Conservation (phyloP, 2,888 invertebrate species). For the Penaeus monodon region DNA sequence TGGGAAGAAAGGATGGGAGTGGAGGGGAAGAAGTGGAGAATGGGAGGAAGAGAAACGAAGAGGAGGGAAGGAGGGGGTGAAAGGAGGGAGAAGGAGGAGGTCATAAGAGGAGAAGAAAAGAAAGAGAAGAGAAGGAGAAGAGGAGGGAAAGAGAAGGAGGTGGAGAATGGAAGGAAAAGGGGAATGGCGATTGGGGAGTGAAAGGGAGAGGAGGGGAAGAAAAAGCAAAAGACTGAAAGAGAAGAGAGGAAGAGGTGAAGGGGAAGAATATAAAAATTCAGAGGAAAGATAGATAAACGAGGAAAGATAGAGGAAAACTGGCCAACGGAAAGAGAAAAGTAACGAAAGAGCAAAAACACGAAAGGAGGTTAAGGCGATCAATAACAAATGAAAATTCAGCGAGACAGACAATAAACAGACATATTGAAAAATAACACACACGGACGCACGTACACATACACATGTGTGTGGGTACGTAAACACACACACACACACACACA, state of each 20-base stretch:
- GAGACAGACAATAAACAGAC: background rate
- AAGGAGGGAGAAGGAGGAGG: background rate
- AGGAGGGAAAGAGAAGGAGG: background rate
- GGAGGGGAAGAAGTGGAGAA: background rate
- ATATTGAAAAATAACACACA: slow-evolving; percentile 5
- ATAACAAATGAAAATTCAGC: no score
- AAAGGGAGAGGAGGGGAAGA: background rate
- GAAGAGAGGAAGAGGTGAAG: background rate
- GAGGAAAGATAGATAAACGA: slow-evolving; percentile 13
- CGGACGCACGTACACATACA: background rate
- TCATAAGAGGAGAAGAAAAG: background rate
- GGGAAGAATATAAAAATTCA: background rate
- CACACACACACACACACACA: background rate
- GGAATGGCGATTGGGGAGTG: no score
- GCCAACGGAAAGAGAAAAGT: no score
- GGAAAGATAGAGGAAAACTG: background rate
- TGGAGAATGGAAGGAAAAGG: background rate
- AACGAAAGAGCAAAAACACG: no score
- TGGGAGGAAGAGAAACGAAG: background rate
- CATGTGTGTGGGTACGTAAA: background rate
- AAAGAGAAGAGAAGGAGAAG: background rate
- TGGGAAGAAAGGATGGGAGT: no score
- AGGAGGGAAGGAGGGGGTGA: background rate
- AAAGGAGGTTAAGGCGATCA: no score
- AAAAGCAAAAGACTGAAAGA: no score